Conservation (phyloP, 2,888 invertebrate species). For the Hydriomena furcata region DNA sequence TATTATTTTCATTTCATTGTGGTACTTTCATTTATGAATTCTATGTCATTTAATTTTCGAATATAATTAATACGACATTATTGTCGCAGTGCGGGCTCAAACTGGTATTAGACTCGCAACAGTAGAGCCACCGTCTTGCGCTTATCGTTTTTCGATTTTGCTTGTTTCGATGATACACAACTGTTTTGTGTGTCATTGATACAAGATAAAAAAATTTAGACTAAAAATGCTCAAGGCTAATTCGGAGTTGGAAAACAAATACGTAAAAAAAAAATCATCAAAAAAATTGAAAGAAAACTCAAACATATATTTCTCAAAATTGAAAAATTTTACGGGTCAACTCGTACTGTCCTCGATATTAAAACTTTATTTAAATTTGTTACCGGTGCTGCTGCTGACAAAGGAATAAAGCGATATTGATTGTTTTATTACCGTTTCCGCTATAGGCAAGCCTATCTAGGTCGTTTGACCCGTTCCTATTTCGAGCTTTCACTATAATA, state of each 20-base stretch:
- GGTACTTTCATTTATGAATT: too few relatives aligned
- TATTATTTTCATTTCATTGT: too few relatives aligned
- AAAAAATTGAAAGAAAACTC: too few relatives aligned
- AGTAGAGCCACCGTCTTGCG: constrained; percentile 48
- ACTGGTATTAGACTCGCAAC: constrained; percentile 23
- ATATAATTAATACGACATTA: too few relatives aligned
- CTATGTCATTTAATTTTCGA: too few relatives aligned
- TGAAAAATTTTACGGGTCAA: too few relatives aligned
- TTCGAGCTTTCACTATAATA: constrained; percentile 13
- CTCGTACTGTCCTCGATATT: background rate
- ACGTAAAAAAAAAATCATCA: too few relatives aligned
- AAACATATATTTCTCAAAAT: too few relatives aligned
- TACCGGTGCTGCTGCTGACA: background rate
- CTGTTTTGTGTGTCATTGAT: background rate
- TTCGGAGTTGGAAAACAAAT: too few relatives aligned
- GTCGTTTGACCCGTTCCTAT: constrained; percentile 18
- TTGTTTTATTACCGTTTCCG: constrained; percentile 14
- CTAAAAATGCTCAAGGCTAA: too few relatives aligned
- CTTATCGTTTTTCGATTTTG: constrained; percentile 41
- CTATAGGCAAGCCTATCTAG: constrained; percentile 21
- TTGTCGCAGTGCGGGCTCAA: constrained; percentile 17
- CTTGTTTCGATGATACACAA: constrained; percentile 16
- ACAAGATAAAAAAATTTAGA: background rate
- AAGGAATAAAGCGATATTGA: background rate
- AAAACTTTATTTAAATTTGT: background rate